A percentile compares a stretch with the other conserved stretches of the same genome.
Evolutionary conservation across 53 echinoderm and acorn worm species (phyloP).

Genomic region (Luidia sarsii): DNA sequence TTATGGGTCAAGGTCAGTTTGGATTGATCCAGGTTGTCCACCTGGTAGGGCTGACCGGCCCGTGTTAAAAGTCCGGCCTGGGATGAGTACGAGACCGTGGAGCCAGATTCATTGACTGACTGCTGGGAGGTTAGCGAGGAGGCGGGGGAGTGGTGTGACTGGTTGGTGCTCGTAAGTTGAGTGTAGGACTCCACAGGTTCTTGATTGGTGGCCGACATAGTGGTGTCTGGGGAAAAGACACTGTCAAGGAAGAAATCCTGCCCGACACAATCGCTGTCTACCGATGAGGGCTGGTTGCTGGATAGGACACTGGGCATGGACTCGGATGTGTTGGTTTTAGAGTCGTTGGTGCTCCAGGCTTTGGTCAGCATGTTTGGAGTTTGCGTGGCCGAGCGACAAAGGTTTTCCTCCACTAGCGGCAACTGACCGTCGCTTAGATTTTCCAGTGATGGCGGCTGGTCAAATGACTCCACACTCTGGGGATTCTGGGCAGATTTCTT

Average conservation of each 20-base stretch:
- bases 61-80: slow-evolving; percentile 50
- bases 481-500: slow-evolving; percentile 80
- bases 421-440: slow-evolving; percentile 70
- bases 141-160: slow-evolving; percentile 52
- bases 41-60: slow-evolving; percentile 22
- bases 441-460: slow-evolving; percentile 71
- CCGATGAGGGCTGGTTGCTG: slow-evolving; percentile 37
- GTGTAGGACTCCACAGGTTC: slow-evolving; percentile 59
- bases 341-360: slow-evolving; percentile 62
- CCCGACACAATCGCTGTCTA: slow-evolving; percentile 67
- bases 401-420: slow-evolving; percentile 63
- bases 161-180: slow-evolving; percentile 40
- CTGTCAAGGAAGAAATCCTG: slow-evolving; percentile 94
- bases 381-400: slow-evolving; percentile 67
- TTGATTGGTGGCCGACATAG: slow-evolving; percentile 75
- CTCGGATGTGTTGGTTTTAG: slow-evolving; percentile 52
- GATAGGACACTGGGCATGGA: slow-evolving; percentile 47
- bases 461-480: slow-evolving; percentile 81
- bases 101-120: slow-evolving; percentile 55
- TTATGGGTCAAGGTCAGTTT: slow-evolving; percentile 30
- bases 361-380: slow-evolving; percentile 70
- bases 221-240: slow-evolving; percentile 93
- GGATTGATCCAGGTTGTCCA: slow-evolving; percentile 44
- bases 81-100: slow-evolving; percentile 47
- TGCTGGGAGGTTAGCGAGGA: slow-evolving; percentile 60